Base-by-base conservation (phyloP, 2,797 vertebrate genomes). In the Brotula barbata region DNA sequence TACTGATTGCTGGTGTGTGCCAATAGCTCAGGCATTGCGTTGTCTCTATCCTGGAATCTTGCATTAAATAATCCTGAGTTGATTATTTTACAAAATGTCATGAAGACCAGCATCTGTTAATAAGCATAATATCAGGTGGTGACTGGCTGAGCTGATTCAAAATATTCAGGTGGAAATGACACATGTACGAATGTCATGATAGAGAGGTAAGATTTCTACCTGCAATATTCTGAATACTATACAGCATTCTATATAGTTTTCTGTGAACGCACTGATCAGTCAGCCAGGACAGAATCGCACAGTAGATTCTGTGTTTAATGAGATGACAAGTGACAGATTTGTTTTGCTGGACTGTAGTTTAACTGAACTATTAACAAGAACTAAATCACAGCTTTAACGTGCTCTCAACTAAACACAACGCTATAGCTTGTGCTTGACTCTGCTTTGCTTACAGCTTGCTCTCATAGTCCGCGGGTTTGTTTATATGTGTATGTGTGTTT, bases 391-490 rank as follows among this genome's bases (percentile, higher is more conserved):
- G 40, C 34, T 19, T 39, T 22, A 15, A 12, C 61, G 56, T 60
- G 51, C 58, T 67, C 23, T 80, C 43, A 56, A 63, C 75, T 68
- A 67, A 75, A 74, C 66, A 64, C 71, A 50, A 44, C 62, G 64
- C 66, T 31, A 31, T 65, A 41, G 75, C 72, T 66, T 77, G 58
- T 72, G 75, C 72, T 71, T 78, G 78, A 83, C 69, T 73, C 10
- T 15, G 68, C 78, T 71, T 80, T 77, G 78, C 81, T 78, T 28
- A 77, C 76, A 72, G 75, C 70, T 75, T 75, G 75, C 70, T 79
- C 51, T 67, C 63, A 75, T 81, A 79, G 73, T 83, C 40, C 85
- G 89, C 88, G 89, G 85, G 84, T 73, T 5, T 33, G 51, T 75
- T 52, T 75, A 63, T 64, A 42, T 64, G 13, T 64, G 53, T 71